These are phyloP conservation scores for Malurus melanocephalus DNA, from an alignment of 2,113 vertebrate genomes.

Conservation along the genomic window DNA sequence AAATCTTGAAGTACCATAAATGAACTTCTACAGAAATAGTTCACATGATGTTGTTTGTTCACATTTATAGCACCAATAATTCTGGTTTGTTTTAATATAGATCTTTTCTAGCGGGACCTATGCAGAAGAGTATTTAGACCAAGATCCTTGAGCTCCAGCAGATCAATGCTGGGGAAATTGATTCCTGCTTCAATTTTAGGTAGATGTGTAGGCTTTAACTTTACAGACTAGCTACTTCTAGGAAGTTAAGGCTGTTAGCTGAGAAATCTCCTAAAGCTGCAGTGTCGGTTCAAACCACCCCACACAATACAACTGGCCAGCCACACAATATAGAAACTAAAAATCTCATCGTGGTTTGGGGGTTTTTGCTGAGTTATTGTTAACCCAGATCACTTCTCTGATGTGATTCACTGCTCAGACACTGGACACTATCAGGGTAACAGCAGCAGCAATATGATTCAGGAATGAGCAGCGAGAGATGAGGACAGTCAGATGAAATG, in stretches of 20 bases:
- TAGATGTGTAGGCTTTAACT: background rate
- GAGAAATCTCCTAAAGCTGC: background rate
- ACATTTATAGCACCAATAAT: background rate
- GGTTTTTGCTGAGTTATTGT: background rate
- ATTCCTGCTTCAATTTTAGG: background rate
- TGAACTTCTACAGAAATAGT: background rate
- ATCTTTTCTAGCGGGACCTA: background rate
- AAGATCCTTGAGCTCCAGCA: background rate
- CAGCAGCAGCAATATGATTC: background rate
- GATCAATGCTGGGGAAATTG: background rate
- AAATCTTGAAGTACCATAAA: background rate
- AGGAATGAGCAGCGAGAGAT: background rate
- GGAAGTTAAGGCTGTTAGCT: background rate
- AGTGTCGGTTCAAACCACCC: background rate
- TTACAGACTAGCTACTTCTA: background rate
- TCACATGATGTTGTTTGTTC: background rate
- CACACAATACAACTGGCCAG: background rate
- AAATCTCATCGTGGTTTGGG: background rate
- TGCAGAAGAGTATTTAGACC: background rate
- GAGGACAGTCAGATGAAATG: background rate
- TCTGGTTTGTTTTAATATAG: background rate
- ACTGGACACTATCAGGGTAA: background rate
- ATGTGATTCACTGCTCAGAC: background rate
- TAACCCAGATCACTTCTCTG: background rate
- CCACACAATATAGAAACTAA: background rate